phyloP scores from a whole-genome alignment of 2,888 invertebrate genomes.

The Isotomurus palustris region DNA sequence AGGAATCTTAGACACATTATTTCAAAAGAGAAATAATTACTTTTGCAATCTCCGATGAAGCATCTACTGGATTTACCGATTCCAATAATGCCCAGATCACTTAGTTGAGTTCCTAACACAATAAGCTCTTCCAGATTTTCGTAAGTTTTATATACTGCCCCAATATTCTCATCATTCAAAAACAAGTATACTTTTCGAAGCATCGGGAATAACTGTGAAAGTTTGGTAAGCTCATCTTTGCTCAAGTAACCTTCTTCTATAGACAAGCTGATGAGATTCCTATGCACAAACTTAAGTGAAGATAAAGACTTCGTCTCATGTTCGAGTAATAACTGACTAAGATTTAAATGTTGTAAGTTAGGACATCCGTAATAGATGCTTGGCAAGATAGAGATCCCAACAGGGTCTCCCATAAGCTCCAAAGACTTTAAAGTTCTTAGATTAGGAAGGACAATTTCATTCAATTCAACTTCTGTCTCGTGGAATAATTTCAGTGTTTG shows the following conservation, averaged over 20 bases:
- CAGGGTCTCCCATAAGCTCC: slow-evolving; percentile 34
- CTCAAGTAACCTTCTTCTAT: slow-evolving; percentile 33
- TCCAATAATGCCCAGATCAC: slow-evolving; percentile 37
- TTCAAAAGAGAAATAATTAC: slow-evolving; percentile 12
- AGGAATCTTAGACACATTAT: background rate
- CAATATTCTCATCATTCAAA: slow-evolving; percentile 34
- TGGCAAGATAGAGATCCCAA: slow-evolving; percentile 10
- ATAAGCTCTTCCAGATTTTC: slow-evolving; percentile 26
- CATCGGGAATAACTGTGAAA: slow-evolving; percentile 22
- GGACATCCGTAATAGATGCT: slow-evolving; percentile 7
- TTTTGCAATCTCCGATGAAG: slow-evolving; percentile 33
- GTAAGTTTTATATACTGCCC: slow-evolving; percentile 24
- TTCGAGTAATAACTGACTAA: slow-evolving; percentile 24
- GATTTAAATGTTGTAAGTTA: slow-evolving; percentile 24
- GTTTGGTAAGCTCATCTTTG: slow-evolving; percentile 20
- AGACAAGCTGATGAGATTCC: slow-evolving; percentile 20
- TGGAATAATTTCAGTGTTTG: slow-evolving; percentile 32
- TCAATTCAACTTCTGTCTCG: slow-evolving; percentile 20
- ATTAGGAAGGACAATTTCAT: slow-evolving; percentile 12
- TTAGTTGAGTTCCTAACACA: slow-evolving; percentile 32
- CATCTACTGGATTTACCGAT: slow-evolving; percentile 16
- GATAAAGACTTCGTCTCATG: slow-evolving; percentile 19
- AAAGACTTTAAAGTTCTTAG: slow-evolving; percentile 14
- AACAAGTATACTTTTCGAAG: slow-evolving; percentile 27
- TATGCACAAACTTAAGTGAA: slow-evolving; percentile 9